Evolutionary conservation across 2,888 invertebrate genomes (phyloP).

Genomic region (Scaeva pyrastri): DNA sequence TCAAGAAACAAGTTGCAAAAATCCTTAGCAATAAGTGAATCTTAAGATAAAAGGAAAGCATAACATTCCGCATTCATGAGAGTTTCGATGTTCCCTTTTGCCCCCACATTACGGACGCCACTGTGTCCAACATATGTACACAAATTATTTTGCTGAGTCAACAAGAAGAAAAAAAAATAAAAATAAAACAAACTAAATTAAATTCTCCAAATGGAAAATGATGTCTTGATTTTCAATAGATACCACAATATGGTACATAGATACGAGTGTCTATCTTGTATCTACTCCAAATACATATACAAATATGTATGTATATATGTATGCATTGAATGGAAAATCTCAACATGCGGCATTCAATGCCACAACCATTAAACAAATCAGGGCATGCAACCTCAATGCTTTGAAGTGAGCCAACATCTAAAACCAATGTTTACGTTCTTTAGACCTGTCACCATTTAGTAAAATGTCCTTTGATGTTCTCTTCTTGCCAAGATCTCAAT

Average conservation of each 20-base stretch:
- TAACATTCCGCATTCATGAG: too few relatives aligned
- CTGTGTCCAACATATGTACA: too few relatives aligned
- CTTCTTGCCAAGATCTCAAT: conserved; percentile 16
- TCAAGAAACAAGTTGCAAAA: too few relatives aligned
- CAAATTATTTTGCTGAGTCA: not conserved
- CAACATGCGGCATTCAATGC: conserved; percentile 14
- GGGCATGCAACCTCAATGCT: conserved; percentile 28
- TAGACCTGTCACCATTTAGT: conserved; percentile 20
- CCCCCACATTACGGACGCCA: too few relatives aligned
- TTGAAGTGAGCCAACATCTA: conserved; percentile 26
- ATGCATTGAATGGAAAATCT: not conserved
- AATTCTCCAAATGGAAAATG: conserved; percentile 22
- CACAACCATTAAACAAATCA: conserved; percentile 28
- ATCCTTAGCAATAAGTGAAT: too few relatives aligned
- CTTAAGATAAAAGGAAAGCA: too few relatives aligned
- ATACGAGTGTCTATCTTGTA: too few relatives aligned
- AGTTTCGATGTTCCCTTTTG: too few relatives aligned
- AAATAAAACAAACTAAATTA: not conserved
- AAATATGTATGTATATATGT: too few relatives aligned
- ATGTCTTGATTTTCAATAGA: conserved; percentile 12
- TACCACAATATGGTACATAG: not conserved
- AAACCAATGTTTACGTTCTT: conserved; percentile 34
- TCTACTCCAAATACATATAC: too few relatives aligned
- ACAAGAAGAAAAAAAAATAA: not conserved
- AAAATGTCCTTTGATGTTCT: conserved; percentile 36